A percentile compares a stretch with the other conserved stretches of the same genome.
These are phyloP conservation scores for Cremastinae sp. DNA, from an alignment of 2,888 invertebrate genomes.

Conservation along the genomic window DNA sequence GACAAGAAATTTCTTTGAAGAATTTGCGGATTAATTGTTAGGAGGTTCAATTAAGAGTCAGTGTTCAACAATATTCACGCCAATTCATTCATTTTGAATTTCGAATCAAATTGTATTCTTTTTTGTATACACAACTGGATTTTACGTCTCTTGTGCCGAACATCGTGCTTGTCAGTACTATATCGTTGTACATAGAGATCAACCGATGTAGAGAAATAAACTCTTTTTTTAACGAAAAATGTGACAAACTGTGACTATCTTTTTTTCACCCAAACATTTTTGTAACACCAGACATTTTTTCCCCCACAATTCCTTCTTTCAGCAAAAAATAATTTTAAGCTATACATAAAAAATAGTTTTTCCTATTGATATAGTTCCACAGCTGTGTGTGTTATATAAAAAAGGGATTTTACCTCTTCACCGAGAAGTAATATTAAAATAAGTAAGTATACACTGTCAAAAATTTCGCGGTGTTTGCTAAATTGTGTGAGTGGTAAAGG, in stretches of 20 bases:
- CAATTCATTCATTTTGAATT: constrained; percentile 44
- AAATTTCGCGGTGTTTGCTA: too few relatives aligned
- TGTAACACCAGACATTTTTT: too few relatives aligned
- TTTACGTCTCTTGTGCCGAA: constrained; percentile 70
- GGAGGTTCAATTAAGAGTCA: constrained; percentile 68
- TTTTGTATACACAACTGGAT: constrained; percentile 72
- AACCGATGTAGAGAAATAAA: constrained; percentile 80
- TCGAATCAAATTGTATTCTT: constrained; percentile 50
- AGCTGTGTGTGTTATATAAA: too few relatives aligned
- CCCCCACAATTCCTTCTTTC: too few relatives aligned
- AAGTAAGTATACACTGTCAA: too few relatives aligned
- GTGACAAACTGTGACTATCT: constrained; percentile 35
- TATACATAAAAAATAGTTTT: too few relatives aligned
- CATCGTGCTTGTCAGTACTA: constrained; percentile 77
- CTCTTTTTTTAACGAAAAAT: constrained; percentile 79
- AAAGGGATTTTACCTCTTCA: too few relatives aligned
- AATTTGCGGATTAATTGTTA: constrained; percentile 65
- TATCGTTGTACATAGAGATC: constrained; percentile 78
- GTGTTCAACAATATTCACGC: constrained; percentile 61
- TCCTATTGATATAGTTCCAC: too few relatives aligned
- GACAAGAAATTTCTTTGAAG: constrained; percentile 57
- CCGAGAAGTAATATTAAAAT: too few relatives aligned
- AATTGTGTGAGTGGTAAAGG: too few relatives aligned
- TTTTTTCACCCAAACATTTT: too few relatives aligned
- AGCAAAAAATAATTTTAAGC: too few relatives aligned